Base-by-base conservation (phyloP, 1,140 invertebrate species). In the Hylaeus volcanicus region DNA sequence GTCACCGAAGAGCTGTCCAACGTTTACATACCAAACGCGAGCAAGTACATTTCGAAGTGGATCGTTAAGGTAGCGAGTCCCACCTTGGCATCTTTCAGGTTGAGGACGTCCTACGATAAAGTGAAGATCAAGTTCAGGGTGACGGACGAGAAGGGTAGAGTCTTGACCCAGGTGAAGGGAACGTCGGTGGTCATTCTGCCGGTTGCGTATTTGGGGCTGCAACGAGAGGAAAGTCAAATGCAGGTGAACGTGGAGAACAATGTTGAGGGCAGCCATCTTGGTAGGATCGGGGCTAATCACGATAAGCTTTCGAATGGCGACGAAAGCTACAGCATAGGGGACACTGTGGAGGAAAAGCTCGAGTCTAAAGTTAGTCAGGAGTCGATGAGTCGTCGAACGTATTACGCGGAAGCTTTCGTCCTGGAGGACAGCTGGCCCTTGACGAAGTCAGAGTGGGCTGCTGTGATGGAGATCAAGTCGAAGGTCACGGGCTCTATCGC, bases 381-480 rank as follows among this genome's bases (percentile, higher is more conserved):
- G 5, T 48, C 37, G 12, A 0, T 14, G 45, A 1, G 4, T 1
- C n/a, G 51, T n/a, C 48, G n/a, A 48, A 41, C 84, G 82, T 86
- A 85, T 78, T 53, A 81, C 3, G 48, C 89, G 8, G 85, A 90
- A 37, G 91, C 81, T 55, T 85, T 71, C 8, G 86, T 90, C 5
- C 63, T 88, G 1, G 74, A 88, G 12, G 66, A 92, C 26, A 89
- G 87, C 2, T 92, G 91, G 91, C 90, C 90, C 2, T 64, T 91
- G 26, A 88, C 77, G 1, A 61, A 63, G 9, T 12, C 63, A 15
- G 90, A 92, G 39, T 92, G 91, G 91, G 39, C 12, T 1, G 41
- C 81, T 0, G 89, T 83, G 9, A 81, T 61, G 8, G 79, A 86
- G 11, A 45, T 61, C 8, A 88, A 84, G 12, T 14, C 14, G 2